Evolutionary conservation across 2,888 invertebrate species (phyloP).

Genomic region (Dugesia japonica): DNA sequence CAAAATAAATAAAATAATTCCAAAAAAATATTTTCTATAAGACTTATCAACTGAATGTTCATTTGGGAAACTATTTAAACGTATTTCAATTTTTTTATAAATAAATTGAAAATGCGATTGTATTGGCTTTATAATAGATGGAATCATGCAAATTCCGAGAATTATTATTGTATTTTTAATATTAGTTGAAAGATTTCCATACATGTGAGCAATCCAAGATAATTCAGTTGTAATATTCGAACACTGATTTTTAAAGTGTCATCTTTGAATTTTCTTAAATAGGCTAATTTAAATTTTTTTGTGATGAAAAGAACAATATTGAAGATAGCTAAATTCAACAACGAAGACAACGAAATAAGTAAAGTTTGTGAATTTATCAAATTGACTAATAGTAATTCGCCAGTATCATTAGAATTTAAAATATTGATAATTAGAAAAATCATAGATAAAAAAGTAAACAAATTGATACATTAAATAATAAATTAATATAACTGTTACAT

Average conservation of each 20-base stretch:
- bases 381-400: background rate
- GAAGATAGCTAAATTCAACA: background rate
- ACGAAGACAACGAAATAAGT: background rate
- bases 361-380: background rate
- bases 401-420: background rate
- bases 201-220: no score
- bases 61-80: background rate
- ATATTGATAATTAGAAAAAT: background rate
- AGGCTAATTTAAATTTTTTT: background rate
- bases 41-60: no score
- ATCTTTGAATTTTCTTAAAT: background rate
- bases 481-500: background rate
- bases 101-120: background rate
- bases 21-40: no score
- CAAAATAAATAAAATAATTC: no score
- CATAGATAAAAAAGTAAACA: background rate
- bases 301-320: background rate
- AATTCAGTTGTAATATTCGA: no score
- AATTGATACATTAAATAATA: background rate
- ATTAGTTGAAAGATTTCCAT: background rate
- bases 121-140: background rate
- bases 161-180: background rate
- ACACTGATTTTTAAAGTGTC: background rate
- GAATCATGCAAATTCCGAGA: background rate
- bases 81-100: background rate